These are phyloP conservation scores for Haliclona indistincta DNA, from an alignment of 37 sponge, comb jelly and placozoan genomes.

Conservation along the genomic window DNA sequence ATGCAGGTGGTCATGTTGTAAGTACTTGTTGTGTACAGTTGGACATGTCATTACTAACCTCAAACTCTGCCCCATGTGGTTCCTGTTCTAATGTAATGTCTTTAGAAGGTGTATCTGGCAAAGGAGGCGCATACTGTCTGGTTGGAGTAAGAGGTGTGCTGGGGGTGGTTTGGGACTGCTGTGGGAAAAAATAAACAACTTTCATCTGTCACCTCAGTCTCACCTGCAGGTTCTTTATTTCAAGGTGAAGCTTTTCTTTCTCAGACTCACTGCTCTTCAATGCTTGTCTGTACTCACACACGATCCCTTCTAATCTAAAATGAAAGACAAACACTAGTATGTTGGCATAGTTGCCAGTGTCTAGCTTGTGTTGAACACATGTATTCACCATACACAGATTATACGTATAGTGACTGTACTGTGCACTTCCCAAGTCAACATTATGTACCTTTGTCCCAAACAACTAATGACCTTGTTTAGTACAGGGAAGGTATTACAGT, in stretches of 20 bases:
- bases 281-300: constrained; percentile 54
- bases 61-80: constrained; percentile 78
- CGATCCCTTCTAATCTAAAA: constrained; percentile 27
- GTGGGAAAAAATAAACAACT: no score
- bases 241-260: constrained; percentile 3
- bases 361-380: constrained; percentile 19
- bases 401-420: no score
- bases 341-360: constrained; percentile 5
- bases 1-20: no score
- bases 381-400: no score
- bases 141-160: constrained; percentile 29
- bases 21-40: no score
- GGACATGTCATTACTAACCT: no score
- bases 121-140: not conserved
- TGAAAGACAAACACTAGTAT: not conserved
- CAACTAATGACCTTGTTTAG: no score
- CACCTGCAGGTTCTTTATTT: constrained; percentile 19
- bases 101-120: constrained; percentile 66
- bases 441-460: no score
- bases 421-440: no score
- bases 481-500: no score
- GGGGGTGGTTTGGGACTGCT: not conserved
- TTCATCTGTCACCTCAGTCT: not conserved
- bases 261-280: constrained; percentile 36
- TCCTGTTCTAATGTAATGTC: constrained; percentile 56